Percentiles rank a stretch among this genome's conserved stretches.
Evolutionary conservation across 2,113 vertebrate genomes (phyloP).

Genomic region (Odocoileus hemionus): DNA sequence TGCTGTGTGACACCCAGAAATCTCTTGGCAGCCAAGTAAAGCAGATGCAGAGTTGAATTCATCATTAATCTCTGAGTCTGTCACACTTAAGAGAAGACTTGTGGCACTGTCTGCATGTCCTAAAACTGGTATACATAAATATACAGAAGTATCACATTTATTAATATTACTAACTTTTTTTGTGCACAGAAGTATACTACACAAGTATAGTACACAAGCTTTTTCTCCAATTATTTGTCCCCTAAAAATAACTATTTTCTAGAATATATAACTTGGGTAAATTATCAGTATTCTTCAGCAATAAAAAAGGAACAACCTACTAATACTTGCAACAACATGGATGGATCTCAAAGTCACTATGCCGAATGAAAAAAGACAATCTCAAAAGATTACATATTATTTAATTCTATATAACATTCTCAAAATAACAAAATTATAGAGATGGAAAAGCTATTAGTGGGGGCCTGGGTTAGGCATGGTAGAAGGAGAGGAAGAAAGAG

Average conservation of each 20-base stretch:
- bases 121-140: neutral
- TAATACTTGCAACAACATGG: neutral
- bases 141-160: neutral
- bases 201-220: neutral
- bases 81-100: constrained; percentile 14
- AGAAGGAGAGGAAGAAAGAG: neutral
- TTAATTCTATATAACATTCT: neutral
- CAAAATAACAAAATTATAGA: neutral
- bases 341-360: neutral
- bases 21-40: constrained; percentile 42
- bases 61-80: constrained; percentile 21
- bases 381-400: neutral
- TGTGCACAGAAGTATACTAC: neutral
- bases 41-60: constrained; percentile 20
- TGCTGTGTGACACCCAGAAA: constrained; percentile 52
- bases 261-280: neutral
- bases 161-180: neutral
- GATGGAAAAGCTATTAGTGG: neutral
- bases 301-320: neutral
- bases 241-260: constrained; percentile 1
- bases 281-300: neutral
- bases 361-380: neutral
- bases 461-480: neutral
- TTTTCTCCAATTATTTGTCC: neutral
- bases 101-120: neutral